phyloP scores from a whole-genome alignment of 2,797 vertebrate genomes.

The Sitta carolinensis region DNA sequence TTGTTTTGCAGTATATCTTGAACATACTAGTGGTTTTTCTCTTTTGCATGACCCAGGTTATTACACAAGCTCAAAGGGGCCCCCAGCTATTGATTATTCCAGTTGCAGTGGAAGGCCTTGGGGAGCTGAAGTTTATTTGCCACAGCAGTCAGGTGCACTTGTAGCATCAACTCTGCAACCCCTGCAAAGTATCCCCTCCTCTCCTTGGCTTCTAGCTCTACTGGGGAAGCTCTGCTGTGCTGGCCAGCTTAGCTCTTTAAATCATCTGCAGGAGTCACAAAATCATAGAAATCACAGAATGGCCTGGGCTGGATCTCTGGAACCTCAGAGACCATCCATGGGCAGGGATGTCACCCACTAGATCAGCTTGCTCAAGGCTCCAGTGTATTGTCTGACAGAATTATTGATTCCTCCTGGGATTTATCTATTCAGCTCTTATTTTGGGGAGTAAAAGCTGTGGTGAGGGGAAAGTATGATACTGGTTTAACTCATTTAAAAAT shows the following conservation, averaged over 20 bases:
- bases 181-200: not conserved
- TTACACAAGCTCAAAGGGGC: not conserved
- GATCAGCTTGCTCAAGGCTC: not conserved
- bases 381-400: not conserved
- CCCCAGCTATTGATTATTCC: not conserved
- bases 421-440: not conserved
- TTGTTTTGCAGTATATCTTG: not conserved
- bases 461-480: not conserved
- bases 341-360: not conserved
- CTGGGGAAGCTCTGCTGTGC: not conserved
- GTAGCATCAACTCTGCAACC: not conserved
- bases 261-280: not conserved
- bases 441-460: not conserved
- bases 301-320: not conserved
- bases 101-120: not conserved
- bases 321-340: not conserved
- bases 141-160: not conserved
- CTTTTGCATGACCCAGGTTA: not conserved
- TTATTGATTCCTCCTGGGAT: not conserved
- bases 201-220: rapidly evolving
- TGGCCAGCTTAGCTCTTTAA: not conserved
- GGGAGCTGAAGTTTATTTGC: not conserved
- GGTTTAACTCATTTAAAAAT: not conserved
- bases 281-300: not conserved
- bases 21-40: not conserved